Evolutionary conservation across 2,888 invertebrate species (phyloP), one percentile per base, ranked within the genome.

Genomic region (Drosophila nigritarsus): DNA sequence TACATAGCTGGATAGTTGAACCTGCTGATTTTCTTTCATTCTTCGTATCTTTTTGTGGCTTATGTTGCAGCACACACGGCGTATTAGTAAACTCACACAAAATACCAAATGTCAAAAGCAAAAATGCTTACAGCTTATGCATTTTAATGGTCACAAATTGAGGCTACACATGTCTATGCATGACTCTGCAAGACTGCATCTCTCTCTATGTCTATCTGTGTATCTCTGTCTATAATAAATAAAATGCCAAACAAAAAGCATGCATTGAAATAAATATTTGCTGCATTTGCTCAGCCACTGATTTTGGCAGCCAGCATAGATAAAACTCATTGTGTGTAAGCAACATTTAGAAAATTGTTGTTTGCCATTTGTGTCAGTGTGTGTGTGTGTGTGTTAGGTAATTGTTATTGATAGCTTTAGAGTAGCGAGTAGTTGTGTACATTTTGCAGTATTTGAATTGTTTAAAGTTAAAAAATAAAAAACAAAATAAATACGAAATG

Each of bases 81-180:
- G 65, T 85, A 87, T 87, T 83, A 83, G 88, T 75, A 72, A 78
- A 78, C 80, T 42, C 78, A 65, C 36, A 72, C 70, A 70, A 68
- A 76, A 68, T 11, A 13, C 42, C 49, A 68, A 81, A 81, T 76
- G 80, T 78, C 81, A 82, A 77, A 81, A 80, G 81, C 72, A 81
- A 73, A 70, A 82, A 70, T 73, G 75, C 78, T 82, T 78, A 80
- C 75, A 78, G 82, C 80, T 82, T 85, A 67, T 86, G 85, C 85
- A 86, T 89, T 86, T 89, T 86, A 86, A 86, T 86, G 87, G 78
- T 72, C 87, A 75, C 85, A 84, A 86, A 84, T 89, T 87, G 87
- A 80, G 78, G 78, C 74, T 51, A 58, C 66, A 45, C 78, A 69
- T 63, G 69, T 49, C 51, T 42, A 64, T 51, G 20, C 45, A 45